Evolutionary conservation across 2,888 invertebrate genomes (phyloP), one percentile per base, ranked within the genome.

Genomic region (Carpatolechia fugitivella): DNA sequence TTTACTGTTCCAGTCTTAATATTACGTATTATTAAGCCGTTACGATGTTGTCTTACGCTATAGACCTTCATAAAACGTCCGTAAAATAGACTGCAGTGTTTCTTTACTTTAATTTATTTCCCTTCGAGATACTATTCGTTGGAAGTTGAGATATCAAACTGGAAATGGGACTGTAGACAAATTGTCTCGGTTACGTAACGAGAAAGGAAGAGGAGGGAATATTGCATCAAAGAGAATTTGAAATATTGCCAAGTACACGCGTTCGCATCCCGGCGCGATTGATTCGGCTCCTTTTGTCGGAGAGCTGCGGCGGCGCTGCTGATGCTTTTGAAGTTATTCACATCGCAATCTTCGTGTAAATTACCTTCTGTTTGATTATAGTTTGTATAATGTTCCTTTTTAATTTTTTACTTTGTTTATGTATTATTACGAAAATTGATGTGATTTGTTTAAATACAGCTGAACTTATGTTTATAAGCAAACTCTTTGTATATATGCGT

Each of bases 221-320:
- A 78, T 81, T 82, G 81, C 81, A 83, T 82, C 83, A 82, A 78
- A 81, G 76, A 72, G 75, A 80, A 78, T 80, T 86, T 85, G 87
- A 86, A 83, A 84, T 85, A 85, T 82, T 86, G 87, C 85, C 87
- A 86, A 85, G 72, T 79, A 73, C 38, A 35, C 73, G 82, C n/a
- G n/a, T n/a, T n/a, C n/a, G n/a, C 80, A 80, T 81, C 79, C 74
- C 70, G 69, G 40, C 50, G 46, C 64, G 66, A 86, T 85, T 84
- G 85, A 85, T 87, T 85, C 77, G 70, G 68, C 67, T 68, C 69
- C 74, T 77, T 73, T 78, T 76, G 77, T 72, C 75, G 72, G 60
- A 44, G 48, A 3, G 5, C 35, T 29, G 35, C 53, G 24, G 44
- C 44, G 1, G 20, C n/a, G 24, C 29, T 24, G n/a, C 44, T 44